phyloP scores from a whole-genome alignment of 1,140 invertebrate genomes.

The Penaeus japonicus region DNA sequence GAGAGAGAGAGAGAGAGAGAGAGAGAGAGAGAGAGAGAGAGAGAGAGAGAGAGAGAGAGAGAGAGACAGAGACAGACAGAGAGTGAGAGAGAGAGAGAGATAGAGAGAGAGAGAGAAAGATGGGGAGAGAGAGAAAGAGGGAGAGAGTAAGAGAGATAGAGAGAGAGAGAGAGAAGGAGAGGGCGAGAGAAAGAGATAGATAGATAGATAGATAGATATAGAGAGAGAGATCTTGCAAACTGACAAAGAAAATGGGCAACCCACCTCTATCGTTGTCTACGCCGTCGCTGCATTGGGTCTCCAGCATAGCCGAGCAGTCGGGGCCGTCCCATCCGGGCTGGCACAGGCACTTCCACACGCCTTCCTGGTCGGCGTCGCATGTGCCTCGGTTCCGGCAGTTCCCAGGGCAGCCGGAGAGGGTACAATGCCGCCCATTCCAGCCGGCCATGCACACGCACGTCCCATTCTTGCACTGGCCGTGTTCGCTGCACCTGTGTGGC shows the following conservation, averaged over 20 bases:
- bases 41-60: too few species aligned
- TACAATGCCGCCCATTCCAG: constrained; percentile 97
- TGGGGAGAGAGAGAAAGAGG: too few species aligned
- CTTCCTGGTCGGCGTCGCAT: constrained; percentile 46
- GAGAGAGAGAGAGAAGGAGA: too few species aligned
- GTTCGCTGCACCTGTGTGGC: constrained; percentile 80
- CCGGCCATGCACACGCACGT: constrained; percentile 96
- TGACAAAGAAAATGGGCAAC: not conserved
- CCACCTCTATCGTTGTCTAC: constrained; percentile 96
- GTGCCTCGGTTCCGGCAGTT: constrained; percentile 49
- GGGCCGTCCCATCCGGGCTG: constrained; percentile 92
- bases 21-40: too few species aligned
- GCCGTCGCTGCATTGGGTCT: constrained; percentile 90
- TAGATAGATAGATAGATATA: too few species aligned
- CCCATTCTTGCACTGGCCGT: constrained; percentile 96
- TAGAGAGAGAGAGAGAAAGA: not conserved
- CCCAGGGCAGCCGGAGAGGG: constrained; percentile 89
- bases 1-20: too few species aligned
- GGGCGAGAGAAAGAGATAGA: too few species aligned
- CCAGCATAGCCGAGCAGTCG: constrained; percentile 89
- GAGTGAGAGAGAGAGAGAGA: not conserved
- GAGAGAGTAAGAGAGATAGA: not conserved
- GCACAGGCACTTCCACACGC: constrained; percentile 90
- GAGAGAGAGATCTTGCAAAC: not conserved
- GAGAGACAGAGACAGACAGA: not conserved